Percentiles rank a stretch among this genome's conserved stretches.
Conservation (phyloP, 2,888 invertebrate genomes). For the Drosophila phalerata region DNA sequence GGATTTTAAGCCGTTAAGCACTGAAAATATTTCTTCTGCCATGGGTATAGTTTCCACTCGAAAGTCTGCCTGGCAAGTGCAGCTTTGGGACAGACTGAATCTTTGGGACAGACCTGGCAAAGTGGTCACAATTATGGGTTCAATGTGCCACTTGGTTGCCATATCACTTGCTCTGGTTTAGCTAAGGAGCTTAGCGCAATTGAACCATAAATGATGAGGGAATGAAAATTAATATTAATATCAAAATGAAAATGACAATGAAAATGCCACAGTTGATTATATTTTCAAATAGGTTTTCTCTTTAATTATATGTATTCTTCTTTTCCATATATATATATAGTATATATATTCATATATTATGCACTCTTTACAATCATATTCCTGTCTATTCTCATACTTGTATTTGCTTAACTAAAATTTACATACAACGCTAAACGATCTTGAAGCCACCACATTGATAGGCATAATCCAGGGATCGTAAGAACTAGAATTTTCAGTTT, state of each 20-base stretch:
- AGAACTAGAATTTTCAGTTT: not conserved
- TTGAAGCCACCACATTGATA: slow-evolving; percentile 64
- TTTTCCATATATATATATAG: slow-evolving; percentile 16
- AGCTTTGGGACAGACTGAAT: slow-evolving; percentile 23
- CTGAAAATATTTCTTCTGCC: slow-evolving; percentile 65
- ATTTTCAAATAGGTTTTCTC: slow-evolving; percentile 58
- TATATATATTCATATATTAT: slow-evolving; percentile 17
- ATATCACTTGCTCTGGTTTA: slow-evolving; percentile 38
- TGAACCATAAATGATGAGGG: slow-evolving; percentile 11
- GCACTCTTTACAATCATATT: slow-evolving; percentile 63
- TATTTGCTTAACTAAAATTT: slow-evolving; percentile 74
- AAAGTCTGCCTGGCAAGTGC: slow-evolving; percentile 40
- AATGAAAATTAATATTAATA: too few species aligned
- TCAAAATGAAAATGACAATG: slow-evolving; percentile 3
- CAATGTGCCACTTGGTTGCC: slow-evolving; percentile 41
- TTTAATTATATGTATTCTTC: slow-evolving; percentile 59
- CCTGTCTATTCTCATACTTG: slow-evolving; percentile 25
- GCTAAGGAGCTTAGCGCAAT: slow-evolving; percentile 43
- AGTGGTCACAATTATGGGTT: slow-evolving; percentile 66
- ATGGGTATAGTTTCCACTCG: slow-evolving; percentile 31
- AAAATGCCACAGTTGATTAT: slow-evolving; percentile 37
- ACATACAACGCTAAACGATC: slow-evolving; percentile 67
- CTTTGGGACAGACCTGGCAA: too few species aligned
- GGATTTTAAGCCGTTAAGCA: slow-evolving; percentile 70
- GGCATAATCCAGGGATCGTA: slow-evolving; percentile 47